phyloP scores from a whole-genome alignment of 2,888 invertebrate genomes.

The Campoletis raptor region DNA sequence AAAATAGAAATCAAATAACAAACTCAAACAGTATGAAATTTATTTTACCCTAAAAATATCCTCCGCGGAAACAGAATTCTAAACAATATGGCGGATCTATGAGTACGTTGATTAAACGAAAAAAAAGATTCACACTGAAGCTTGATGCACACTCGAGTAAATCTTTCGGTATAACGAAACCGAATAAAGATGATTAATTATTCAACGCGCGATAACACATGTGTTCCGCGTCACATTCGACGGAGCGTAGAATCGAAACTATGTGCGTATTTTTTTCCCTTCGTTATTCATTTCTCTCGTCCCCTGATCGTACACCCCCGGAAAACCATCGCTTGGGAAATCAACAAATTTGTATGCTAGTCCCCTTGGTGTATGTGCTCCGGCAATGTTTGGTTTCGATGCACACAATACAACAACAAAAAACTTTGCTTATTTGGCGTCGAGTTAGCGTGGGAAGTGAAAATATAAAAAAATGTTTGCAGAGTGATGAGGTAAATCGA shows the following conservation, averaged over 20 bases:
- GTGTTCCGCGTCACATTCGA: slow-evolving; percentile 12
- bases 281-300: slow-evolving; percentile 29
- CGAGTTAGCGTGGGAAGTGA: slow-evolving; percentile 29
- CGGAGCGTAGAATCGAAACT: slow-evolving; percentile 18
- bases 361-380: slow-evolving; percentile 9
- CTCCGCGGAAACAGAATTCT: too few relatives aligned
- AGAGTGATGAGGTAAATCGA: slow-evolving; percentile 35
- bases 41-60: too few relatives aligned
- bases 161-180: neutral
- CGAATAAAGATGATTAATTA: slow-evolving; percentile 57
- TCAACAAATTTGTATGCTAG: slow-evolving; percentile 56
- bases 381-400: slow-evolving; percentile 15
- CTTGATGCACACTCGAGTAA: neutral
- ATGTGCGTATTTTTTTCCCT: slow-evolving; percentile 14
- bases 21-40: too few relatives aligned
- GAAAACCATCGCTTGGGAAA: slow-evolving; percentile 59
- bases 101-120: neutral
- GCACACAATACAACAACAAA: slow-evolving; percentile 34
- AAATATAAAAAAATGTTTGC: slow-evolving; percentile 33
- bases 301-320: neutral
- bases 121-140: neutral
- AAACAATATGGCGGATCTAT: neutral
- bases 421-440: slow-evolving; percentile 52
- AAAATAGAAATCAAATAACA: too few relatives aligned
- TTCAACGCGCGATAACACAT: slow-evolving; percentile 47